These are phyloP conservation scores for Zenarchopterus dispar DNA, from an alignment of 2,797 vertebrate species.

Conservation along the genomic window DNA sequence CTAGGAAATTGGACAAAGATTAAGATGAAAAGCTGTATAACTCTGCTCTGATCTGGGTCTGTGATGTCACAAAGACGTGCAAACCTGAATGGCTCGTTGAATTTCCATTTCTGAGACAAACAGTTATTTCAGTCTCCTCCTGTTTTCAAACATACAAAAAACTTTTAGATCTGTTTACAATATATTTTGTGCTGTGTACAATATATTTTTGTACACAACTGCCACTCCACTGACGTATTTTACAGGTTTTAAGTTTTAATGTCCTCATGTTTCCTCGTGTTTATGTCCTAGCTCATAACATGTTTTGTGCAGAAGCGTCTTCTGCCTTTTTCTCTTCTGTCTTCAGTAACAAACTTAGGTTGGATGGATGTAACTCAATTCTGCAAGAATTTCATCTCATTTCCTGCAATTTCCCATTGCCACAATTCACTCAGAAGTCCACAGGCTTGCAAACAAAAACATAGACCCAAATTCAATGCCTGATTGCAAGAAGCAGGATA, in stretches of 20 bases:
- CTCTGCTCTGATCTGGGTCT: too few relatives aligned
- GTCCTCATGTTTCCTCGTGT: conserved; percentile 8
- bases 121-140: too few relatives aligned
- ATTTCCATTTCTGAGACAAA: too few relatives aligned
- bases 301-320: conserved; percentile 15
- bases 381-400: conserved; percentile 37
- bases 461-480: conserved; percentile 2
- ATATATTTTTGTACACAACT: too few relatives aligned
- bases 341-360: conserved; percentile 47
- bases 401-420: conserved; percentile 25
- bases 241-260: not conserved
- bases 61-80: too few relatives aligned
- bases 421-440: not conserved
- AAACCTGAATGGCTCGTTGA: too few relatives aligned
- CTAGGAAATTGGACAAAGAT: too few relatives aligned
- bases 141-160: too few relatives aligned
- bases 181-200: too few relatives aligned
- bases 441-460: conserved; percentile 3
- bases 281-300: conserved; percentile 4
- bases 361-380: conserved; percentile 23
- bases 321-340: conserved; percentile 6
- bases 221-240: too few relatives aligned
- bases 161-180: too few relatives aligned
- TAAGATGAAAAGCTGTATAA: too few relatives aligned
- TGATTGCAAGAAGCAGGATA: conserved; percentile 12